Percentiles rank a stretch among this genome's conserved stretches.
These are phyloP conservation scores for Xyrichtys novacula DNA, from an alignment of 2,797 vertebrate genomes.

Conservation along the genomic window DNA sequence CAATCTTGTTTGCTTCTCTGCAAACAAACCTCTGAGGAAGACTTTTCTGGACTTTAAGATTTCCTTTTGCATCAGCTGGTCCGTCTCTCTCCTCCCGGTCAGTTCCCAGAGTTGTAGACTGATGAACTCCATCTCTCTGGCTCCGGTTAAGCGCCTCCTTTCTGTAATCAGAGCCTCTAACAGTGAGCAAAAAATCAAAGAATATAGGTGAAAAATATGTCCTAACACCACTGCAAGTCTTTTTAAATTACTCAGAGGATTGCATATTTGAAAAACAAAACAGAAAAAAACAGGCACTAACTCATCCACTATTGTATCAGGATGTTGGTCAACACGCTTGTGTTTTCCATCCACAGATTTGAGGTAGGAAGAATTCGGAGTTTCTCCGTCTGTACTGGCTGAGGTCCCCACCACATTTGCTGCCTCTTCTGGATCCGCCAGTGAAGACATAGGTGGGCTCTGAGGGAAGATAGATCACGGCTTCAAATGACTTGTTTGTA, in stretches of 20 bases:
- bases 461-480: conserved; percentile 35
- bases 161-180: background rate
- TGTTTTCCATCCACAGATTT: conserved; percentile 66
- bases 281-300: conserved; percentile 73
- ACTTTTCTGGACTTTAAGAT: conserved; percentile 11
- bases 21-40: conserved; percentile 74
- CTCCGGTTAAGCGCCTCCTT: conserved; percentile 9
- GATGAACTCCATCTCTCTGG: conserved; percentile 38
- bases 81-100: conserved; percentile 20
- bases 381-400: conserved; percentile 55
- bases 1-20: background rate
- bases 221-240: no score
- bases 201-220: no score
- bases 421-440: conserved; percentile 9
- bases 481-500: background rate
- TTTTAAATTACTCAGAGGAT: no score
- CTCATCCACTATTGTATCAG: conserved; percentile 76
- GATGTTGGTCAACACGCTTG: conserved; percentile 72
- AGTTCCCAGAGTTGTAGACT: conserved; percentile 20
- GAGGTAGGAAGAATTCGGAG: conserved; percentile 45
- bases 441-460: conserved; percentile 48
- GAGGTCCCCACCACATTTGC: conserved; percentile 59
- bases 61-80: conserved; percentile 1
- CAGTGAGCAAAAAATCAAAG: background rate
- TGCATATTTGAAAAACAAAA: conserved; percentile 5